phyloP scores from a whole-genome alignment of 2,797 vertebrate genomes.

The Vultur gryphus region DNA sequence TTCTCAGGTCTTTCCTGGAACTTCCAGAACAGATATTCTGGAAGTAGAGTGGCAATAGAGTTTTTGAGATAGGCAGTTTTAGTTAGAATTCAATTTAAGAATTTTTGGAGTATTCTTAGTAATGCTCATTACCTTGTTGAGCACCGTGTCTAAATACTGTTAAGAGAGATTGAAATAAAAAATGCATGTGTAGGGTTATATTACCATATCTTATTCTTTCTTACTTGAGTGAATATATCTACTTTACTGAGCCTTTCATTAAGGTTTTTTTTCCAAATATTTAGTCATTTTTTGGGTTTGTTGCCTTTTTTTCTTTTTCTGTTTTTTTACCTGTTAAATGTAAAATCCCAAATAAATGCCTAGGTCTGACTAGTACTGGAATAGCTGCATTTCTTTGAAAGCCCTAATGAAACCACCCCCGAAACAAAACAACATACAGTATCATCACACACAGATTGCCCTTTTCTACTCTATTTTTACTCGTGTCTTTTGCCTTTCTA shows the following conservation, averaged over 20 bases:
- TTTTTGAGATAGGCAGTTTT: neutral
- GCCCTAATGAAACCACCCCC: neutral
- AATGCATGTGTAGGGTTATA: neutral
- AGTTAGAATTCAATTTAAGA: neutral
- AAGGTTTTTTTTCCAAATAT: neutral
- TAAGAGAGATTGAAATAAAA: neutral
- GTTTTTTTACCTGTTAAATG: neutral
- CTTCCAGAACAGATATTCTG: neutral
- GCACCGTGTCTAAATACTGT: neutral
- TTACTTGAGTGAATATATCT: neutral
- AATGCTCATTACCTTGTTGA: neutral
- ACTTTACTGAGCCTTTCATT: neutral
- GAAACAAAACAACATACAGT: neutral
- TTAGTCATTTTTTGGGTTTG: rapidly evolving
- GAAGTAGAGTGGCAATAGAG: neutral
- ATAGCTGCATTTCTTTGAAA: neutral
- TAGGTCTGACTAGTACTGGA: neutral
- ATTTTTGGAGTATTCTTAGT: neutral
- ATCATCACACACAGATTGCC: neutral
- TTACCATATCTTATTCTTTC: neutral
- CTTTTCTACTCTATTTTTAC: neutral
- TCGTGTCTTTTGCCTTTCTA: neutral
- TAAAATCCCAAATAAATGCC: neutral
- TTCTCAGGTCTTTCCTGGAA: neutral
- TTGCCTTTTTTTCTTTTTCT: neutral